Conservation (phyloP, 2,113 vertebrate species). For the Salvelinus alpinus region DNA sequence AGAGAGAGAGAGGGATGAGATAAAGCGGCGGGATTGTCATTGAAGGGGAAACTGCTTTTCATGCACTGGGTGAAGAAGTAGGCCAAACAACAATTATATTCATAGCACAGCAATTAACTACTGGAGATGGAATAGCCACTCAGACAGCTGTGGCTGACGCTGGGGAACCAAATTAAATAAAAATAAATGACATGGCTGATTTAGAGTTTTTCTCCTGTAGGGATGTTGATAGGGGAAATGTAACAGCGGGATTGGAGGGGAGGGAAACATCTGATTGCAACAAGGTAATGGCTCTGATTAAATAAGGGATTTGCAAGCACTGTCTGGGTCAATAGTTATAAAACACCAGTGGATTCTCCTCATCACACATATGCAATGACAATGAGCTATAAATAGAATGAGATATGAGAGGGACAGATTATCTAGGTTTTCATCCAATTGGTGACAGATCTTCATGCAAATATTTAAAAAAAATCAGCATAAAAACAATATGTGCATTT, state of each 20-base stretch:
- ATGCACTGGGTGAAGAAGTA: slow-evolving; percentile 20
- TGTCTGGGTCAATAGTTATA: background rate
- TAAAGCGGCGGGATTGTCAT: background rate
- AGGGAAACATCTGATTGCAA: slow-evolving; percentile 8
- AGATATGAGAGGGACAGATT: no score
- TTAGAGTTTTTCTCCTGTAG: background rate
- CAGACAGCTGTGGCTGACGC: background rate
- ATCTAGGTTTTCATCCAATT: no score
- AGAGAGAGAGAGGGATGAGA: background rate
- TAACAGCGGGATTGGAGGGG: no score
- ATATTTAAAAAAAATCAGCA: no score
- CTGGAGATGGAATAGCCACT: slow-evolving; percentile 18
- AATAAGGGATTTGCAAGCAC: background rate
- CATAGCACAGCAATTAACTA: slow-evolving; percentile 43
- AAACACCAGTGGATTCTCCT: background rate
- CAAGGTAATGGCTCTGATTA: slow-evolving; percentile 7
- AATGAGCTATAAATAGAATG: no score
- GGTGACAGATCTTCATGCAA: no score
- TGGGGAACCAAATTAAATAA: background rate
- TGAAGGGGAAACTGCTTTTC: slow-evolving; percentile 34
- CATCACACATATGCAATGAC: background rate
- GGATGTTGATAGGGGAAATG: background rate
- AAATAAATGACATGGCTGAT: background rate
- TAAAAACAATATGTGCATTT: no score
- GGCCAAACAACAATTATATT: slow-evolving; percentile 40